Conservation (phyloP, 37 sponge, comb jelly and placozoan genomes). For the Chondrosia reniformis region DNA sequence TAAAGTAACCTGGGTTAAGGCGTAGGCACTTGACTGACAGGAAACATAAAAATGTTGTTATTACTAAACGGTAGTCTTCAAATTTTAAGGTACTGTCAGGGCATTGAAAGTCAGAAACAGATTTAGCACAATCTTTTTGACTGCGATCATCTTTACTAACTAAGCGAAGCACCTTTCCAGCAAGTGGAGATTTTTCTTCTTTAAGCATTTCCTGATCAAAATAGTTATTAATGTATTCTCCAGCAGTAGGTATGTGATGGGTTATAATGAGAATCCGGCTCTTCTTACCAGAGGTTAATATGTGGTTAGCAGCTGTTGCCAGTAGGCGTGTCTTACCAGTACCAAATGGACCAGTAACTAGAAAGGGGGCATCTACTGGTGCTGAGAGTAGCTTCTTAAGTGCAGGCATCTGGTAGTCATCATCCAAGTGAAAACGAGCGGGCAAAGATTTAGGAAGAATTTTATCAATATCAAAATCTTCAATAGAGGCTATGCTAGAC, state of each 20-base stretch:
- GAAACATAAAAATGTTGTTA: background rate
- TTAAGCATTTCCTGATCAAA: conserved; percentile 2
- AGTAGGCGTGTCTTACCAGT: conserved; percentile 40
- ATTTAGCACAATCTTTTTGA: background rate
- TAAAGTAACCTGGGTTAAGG: conserved; percentile 6
- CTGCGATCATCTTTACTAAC: background rate
- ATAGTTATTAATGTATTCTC: conserved; percentile 33
- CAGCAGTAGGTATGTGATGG: conserved; percentile 30
- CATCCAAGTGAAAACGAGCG: background rate
- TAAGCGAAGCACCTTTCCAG: background rate
- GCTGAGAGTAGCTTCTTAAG: background rate
- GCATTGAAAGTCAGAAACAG: background rate
- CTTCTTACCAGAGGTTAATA: background rate
- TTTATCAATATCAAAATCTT: background rate
- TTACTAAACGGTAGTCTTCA: background rate
- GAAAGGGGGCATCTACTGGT: background rate
- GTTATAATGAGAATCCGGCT: conserved; percentile 25
- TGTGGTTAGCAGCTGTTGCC: conserved; percentile 20
- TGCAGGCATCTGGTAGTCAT: background rate
- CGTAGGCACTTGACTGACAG: background rate
- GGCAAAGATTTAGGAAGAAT: background rate
- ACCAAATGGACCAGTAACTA: conserved; percentile 40
- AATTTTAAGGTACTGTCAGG: background rate
- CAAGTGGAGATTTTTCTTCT: background rate
- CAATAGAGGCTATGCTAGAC: background rate